Conservation (phyloP, 2,113 vertebrate genomes). For the Turdus rufiventris region DNA sequence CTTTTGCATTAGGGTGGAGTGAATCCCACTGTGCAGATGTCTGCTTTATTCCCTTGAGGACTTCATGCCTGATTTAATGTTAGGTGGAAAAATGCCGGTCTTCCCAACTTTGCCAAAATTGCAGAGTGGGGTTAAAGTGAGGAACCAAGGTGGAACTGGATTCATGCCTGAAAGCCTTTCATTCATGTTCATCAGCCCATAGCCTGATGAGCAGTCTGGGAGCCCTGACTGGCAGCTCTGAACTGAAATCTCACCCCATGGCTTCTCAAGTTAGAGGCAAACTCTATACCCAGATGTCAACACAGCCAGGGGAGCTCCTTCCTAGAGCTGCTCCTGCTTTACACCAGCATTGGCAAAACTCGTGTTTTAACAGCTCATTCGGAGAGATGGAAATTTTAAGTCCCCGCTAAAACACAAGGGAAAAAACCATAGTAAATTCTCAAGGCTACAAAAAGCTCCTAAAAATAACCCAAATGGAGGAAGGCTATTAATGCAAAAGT, state of each 20-base stretch:
- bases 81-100: background rate
- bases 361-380: background rate
- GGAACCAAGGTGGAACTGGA: background rate
- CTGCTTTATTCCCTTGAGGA: background rate
- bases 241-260: background rate
- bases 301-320: background rate
- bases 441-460: constrained; percentile 22
- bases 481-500: constrained; percentile 63
- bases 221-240: background rate
- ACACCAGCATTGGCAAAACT: background rate
- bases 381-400: background rate
- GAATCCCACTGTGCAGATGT: background rate
- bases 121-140: background rate
- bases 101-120: background rate
- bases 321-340: background rate
- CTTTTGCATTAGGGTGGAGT: background rate
- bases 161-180: background rate
- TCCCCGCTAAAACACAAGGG: background rate
- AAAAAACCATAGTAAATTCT: background rate
- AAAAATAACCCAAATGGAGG: constrained; percentile 50
- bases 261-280: background rate
- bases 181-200: background rate
- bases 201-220: background rate
- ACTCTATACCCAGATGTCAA: background rate
- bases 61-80: background rate